Evolutionary conservation across 2,888 invertebrate species (phyloP).

Genomic region (Matsumyia berberina): DNA sequence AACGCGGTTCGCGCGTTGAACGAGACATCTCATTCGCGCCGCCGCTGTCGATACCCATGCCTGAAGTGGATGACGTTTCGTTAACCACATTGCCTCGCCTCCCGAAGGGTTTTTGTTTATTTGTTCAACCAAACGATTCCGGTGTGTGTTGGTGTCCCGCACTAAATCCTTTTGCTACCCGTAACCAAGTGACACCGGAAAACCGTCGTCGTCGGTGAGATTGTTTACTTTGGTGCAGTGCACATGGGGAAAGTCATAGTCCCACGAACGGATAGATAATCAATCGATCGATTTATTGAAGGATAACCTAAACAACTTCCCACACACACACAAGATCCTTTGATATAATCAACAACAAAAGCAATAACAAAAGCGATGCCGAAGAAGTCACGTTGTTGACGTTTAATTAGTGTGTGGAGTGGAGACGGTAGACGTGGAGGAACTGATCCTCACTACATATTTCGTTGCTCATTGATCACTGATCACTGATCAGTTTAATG

Average conservation of each 20-base stretch:
- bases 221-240: slow-evolving; percentile 47
- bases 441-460: slow-evolving; percentile 48
- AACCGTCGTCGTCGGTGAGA: slow-evolving; percentile 39
- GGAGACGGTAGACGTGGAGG: slow-evolving; percentile 30
- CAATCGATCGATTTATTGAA: slow-evolving; percentile 67
- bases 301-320: slow-evolving; percentile 70
- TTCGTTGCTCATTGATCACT: slow-evolving; percentile 43
- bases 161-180: slow-evolving; percentile 39
- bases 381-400: slow-evolving; percentile 57
- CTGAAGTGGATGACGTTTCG: slow-evolving; percentile 66
- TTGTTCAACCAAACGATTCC: slow-evolving; percentile 62
- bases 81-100: slow-evolving; percentile 65
- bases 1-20: slow-evolving; percentile 40
- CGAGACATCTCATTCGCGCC: slow-evolving; percentile 52
- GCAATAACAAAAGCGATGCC: slow-evolving; percentile 47
- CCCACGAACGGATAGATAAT: slow-evolving; percentile 43
- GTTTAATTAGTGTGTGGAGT: slow-evolving; percentile 42
- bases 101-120: slow-evolving; percentile 62
- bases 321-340: slow-evolving; percentile 59
- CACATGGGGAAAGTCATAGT: slow-evolving; percentile 39
- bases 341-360: slow-evolving; percentile 70
- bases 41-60: background rate
- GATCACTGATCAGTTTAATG: slow-evolving; percentile 68
- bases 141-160: slow-evolving; percentile 43
- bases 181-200: slow-evolving; percentile 58